Evolutionary conservation across 2,113 vertebrate species (phyloP).

Genomic region (Chionodraco myersi): DNA sequence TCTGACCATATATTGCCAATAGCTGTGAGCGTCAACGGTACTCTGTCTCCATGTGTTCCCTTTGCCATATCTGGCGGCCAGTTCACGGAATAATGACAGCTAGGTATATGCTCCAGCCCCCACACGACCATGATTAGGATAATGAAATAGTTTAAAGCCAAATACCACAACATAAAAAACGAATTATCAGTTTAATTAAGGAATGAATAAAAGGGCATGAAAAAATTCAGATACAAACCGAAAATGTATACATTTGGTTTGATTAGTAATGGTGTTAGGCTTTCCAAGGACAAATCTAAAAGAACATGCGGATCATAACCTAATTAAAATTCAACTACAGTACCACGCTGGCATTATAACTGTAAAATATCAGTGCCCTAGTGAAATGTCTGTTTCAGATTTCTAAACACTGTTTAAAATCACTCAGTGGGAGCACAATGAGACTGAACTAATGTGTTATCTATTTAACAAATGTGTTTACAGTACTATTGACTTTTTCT

Average conservation of each 20-base stretch:
- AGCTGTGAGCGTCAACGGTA: too few relatives aligned
- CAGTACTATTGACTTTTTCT: not conserved
- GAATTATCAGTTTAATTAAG: not conserved
- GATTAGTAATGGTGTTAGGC: not conserved
- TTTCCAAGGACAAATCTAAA: constrained; percentile 19
- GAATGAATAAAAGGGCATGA: not conserved
- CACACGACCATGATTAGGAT: too few relatives aligned
- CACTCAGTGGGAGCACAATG: constrained; percentile 36
- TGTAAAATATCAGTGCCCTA: too few relatives aligned
- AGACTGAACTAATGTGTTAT: constrained; percentile 38
- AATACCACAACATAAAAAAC: not conserved
- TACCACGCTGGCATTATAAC: constrained; percentile 16
- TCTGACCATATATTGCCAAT: too few relatives aligned
- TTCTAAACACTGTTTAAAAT: constrained; percentile 38
- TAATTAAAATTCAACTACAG: constrained; percentile 50
- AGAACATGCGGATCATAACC: constrained; percentile 12
- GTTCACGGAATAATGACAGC: too few relatives aligned
- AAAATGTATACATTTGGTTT: not conserved
- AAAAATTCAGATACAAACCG: too few relatives aligned
- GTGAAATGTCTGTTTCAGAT: constrained; percentile 21
- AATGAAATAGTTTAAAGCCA: not conserved
- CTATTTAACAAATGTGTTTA: constrained; percentile 32
- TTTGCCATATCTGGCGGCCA: too few relatives aligned
- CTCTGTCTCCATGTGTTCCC: too few relatives aligned
- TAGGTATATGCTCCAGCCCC: too few relatives aligned